Evolutionary conservation across 2,888 invertebrate species (phyloP).

Genomic region (Plusia festucae): DNA sequence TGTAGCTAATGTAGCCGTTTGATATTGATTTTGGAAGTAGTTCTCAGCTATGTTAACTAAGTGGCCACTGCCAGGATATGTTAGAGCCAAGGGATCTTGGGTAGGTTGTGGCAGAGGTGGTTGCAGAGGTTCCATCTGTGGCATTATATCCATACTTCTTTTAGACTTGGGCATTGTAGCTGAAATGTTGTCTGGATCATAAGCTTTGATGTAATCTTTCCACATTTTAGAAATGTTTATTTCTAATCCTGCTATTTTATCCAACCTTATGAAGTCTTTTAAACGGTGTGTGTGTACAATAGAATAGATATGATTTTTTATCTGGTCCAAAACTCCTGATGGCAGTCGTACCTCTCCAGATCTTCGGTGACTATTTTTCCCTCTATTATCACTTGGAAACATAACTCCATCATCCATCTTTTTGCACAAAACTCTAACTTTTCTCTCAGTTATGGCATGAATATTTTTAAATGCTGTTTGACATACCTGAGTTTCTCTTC

Average conservation of each 20-base stretch:
- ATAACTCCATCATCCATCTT: constrained; percentile 90
- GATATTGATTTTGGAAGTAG: constrained; percentile 87
- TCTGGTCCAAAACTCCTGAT: constrained; percentile 84
- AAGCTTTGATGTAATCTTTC: constrained; percentile 88
- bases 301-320: constrained; percentile 88
- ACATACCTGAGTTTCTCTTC: constrained; percentile 89
- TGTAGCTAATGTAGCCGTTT: constrained; percentile 76
- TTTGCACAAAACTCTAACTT: constrained; percentile 88
- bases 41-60: constrained; percentile 86
- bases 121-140: constrained; percentile 64
- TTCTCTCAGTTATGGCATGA: constrained; percentile 89
- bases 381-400: constrained; percentile 89
- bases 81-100: constrained; percentile 77
- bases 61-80: constrained; percentile 85
- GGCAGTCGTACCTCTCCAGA: constrained; percentile 87
- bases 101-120: constrained; percentile 65
- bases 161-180: constrained; percentile 87
- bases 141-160: constrained; percentile 72
- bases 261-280: constrained; percentile 87
- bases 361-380: constrained; percentile 87
- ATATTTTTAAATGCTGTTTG: constrained; percentile 90
- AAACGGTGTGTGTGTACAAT: constrained; percentile 87
- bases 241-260: constrained; percentile 88
- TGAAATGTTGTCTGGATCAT: constrained; percentile 87
- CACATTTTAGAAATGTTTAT: constrained; percentile 90